These are phyloP conservation scores for Catocala nupta DNA, from an alignment of 2,888 invertebrate genomes.

Conservation along the genomic window DNA sequence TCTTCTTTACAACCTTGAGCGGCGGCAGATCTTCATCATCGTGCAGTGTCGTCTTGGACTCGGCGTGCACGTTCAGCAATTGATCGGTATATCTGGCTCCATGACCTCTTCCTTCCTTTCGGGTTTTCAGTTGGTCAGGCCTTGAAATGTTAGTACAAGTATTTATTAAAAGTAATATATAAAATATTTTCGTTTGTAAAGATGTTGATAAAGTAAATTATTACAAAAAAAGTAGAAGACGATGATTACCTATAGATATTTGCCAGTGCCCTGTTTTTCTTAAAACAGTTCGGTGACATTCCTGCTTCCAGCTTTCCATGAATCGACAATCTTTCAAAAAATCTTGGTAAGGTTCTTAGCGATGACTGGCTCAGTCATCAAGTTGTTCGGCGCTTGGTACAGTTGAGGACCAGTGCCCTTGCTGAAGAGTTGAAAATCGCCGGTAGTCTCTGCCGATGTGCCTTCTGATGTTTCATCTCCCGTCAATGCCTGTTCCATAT, in stretches of 20 bases:
- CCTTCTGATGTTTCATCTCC: no score
- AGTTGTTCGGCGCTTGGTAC: neutral
- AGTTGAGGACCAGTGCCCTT: constrained; percentile 5
- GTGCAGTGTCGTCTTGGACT: neutral
- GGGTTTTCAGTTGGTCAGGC: neutral
- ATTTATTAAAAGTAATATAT: no score
- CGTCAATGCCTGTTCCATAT: neutral
- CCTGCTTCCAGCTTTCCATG: neutral
- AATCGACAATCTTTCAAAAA: neutral
- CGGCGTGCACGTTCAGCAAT: neutral
- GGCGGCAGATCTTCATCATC: neutral
- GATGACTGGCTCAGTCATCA: neutral
- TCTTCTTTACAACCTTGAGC: neutral
- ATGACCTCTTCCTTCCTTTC: neutral
- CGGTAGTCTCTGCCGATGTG: neutral
- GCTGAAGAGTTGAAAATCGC: neutral
- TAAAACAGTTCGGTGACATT: neutral
- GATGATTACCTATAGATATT: neutral
- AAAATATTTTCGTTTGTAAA: no score
- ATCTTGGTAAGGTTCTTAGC: neutral
- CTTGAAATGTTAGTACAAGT: neutral
- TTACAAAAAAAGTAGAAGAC: no score
- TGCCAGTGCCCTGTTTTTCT: neutral
- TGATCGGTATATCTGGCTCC: neutral
- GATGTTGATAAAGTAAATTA: no score